Conservation (phyloP, 2,888 invertebrate species). For the Macropis europaea region DNA sequence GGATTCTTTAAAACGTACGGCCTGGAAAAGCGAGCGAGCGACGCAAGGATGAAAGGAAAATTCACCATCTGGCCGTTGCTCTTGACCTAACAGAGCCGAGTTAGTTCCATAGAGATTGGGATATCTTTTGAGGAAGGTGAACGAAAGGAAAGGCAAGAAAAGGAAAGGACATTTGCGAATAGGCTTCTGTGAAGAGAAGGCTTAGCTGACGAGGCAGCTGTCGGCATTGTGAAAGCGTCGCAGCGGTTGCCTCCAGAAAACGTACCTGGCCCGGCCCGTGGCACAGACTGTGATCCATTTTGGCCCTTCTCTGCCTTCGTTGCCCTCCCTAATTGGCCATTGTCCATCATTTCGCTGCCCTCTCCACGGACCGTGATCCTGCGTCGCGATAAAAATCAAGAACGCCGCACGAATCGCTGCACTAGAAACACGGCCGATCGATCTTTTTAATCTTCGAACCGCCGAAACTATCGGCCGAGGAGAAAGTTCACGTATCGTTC, state of each 20-base stretch:
- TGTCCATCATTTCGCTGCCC: slow-evolving; percentile 34
- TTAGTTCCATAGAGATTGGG: slow-evolving; percentile 15
- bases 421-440: neutral
- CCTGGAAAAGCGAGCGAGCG: neutral
- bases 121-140: slow-evolving; percentile 45
- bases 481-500: too few relatives aligned
- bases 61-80: slow-evolving; percentile 49
- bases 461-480: too few relatives aligned
- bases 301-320: too few relatives aligned
- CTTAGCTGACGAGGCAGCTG: slow-evolving; percentile 53
- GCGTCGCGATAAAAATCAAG: slow-evolving; percentile 20
- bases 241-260: slow-evolving; percentile 53
- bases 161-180: slow-evolving; percentile 16
- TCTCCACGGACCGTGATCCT: slow-evolving; percentile 19
- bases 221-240: slow-evolving; percentile 58
- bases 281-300: too few relatives aligned
- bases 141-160: too few relatives aligned
- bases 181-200: slow-evolving; percentile 27
- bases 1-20: too few relatives aligned
- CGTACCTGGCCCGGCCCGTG: slow-evolving; percentile 42
- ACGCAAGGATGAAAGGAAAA: slow-evolving; percentile 31
- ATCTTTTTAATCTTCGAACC: neutral
- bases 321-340: slow-evolving; percentile 62
- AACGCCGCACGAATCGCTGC: neutral
- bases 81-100: slow-evolving; percentile 48